Percentiles rank a stretch among this genome's conserved stretches.
These are phyloP conservation scores for Columba guinea DNA, from an alignment of 2,797 vertebrate genomes.

Conservation along the genomic window DNA sequence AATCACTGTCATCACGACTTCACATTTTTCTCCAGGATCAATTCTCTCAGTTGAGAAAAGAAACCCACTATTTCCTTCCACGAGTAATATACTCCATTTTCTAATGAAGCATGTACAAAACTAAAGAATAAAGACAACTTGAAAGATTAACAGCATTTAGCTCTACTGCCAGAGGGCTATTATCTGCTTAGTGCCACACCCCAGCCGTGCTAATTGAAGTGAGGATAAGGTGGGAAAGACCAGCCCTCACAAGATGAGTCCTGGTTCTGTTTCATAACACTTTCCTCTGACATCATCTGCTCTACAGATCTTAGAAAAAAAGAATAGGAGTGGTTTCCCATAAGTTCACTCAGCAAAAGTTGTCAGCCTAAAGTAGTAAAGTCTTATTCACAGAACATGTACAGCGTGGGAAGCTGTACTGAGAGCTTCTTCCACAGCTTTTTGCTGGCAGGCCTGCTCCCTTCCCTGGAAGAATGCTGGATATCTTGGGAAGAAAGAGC, in stretches of 20 bases:
- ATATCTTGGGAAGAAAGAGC: not conserved
- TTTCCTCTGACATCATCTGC: not conserved
- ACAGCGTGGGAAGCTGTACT: not conserved
- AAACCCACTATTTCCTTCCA: not conserved
- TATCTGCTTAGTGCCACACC: slow-evolving; percentile 50
- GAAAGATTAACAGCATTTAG: slow-evolving; percentile 59
- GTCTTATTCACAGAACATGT: not conserved
- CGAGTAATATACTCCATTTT: not conserved
- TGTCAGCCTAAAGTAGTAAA: not conserved
- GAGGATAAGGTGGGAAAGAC: slow-evolving; percentile 47
- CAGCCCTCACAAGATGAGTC: not conserved
- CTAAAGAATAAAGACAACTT: slow-evolving; percentile 39
- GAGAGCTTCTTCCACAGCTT: not conserved
- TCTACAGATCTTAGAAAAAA: not conserved
- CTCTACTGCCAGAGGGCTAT: slow-evolving; percentile 40
- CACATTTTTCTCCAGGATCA: not conserved
- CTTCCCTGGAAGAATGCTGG: not conserved
- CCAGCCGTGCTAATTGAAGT: slow-evolving; percentile 42
- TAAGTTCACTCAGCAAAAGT: not conserved
- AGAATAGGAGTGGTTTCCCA: not conserved
- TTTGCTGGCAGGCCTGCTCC: not conserved
- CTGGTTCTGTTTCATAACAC: not conserved
- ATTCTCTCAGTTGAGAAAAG: not conserved
- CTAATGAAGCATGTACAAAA: slow-evolving; percentile 46
- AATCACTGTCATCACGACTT: not conserved